A percentile compares a stretch with the other conserved stretches of the same genome.
Conservation (phyloP, 2,888 invertebrate genomes). For the Drosophila melanosoma region DNA sequence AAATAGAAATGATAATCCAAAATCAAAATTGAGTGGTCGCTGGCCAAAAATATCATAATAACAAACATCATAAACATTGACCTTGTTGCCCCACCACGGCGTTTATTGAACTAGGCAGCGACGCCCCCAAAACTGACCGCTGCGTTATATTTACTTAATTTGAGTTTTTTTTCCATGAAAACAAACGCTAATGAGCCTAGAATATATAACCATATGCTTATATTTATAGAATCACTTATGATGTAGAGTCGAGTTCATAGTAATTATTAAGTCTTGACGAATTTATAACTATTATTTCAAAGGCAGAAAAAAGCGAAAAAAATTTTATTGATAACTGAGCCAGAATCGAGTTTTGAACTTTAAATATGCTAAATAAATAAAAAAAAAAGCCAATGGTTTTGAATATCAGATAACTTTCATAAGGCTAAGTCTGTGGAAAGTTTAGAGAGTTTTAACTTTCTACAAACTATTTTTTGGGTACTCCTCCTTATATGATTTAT, state of each 20-base stretch:
- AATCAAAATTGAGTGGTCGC: constrained; percentile 11
- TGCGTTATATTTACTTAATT: neutral
- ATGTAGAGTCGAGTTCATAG: constrained; percentile 5
- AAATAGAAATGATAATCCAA: constrained; percentile 50
- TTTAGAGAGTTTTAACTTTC: neutral
- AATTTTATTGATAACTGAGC: neutral
- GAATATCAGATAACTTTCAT: neutral
- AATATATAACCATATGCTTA: constrained; percentile 9
- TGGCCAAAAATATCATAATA: constrained; percentile 23
- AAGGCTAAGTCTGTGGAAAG: neutral
- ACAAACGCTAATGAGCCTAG: constrained; percentile 40
- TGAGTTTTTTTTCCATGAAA: constrained; percentile 25
- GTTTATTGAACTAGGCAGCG: constrained; percentile 75
- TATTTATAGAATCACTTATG: constrained; percentile 12
- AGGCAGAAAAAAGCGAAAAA: neutral
- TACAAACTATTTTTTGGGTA: neutral
- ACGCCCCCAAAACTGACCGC: constrained; percentile 19
- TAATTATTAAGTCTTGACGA: constrained; percentile 33
- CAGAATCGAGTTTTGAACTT: neutral
- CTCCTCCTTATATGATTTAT: neutral
- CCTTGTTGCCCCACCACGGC: constrained; percentile 66
- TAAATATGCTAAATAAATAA: neutral
- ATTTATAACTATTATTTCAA: constrained; percentile 32
- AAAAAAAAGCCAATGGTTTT: neutral
- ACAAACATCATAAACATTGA: constrained; percentile 52